Percentiles rank a stretch among this genome's conserved stretches.
Evolutionary conservation across 2,797 vertebrate species (phyloP).

Genomic region (Pogoniulus pusillus): DNA sequence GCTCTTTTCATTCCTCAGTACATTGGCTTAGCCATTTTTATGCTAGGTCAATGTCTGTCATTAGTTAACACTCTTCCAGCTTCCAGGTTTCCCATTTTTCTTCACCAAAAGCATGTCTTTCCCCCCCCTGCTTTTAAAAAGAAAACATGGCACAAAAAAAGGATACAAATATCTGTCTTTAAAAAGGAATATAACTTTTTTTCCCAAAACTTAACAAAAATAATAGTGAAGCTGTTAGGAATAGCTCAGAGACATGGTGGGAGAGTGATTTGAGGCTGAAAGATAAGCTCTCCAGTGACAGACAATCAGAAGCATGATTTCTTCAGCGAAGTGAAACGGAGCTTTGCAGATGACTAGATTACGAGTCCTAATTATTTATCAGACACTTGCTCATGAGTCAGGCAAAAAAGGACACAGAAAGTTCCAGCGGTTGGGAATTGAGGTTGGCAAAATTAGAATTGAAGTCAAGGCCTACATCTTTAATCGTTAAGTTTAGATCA

Average conservation of each 20-base stretch:
- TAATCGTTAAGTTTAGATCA: slow-evolving; percentile 12
- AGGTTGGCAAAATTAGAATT: neutral
- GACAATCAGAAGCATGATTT: neutral
- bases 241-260: neutral
- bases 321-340: neutral
- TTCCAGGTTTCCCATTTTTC: neutral
- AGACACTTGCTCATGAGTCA: neutral
- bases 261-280: neutral
- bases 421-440: neutral
- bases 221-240: neutral
- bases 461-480: neutral
- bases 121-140: neutral
- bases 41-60: neutral
- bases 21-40: neutral
- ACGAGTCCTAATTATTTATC: slow-evolving; percentile 28
- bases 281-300: neutral
- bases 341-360: neutral
- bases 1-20: neutral
- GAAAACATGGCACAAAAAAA: neutral
- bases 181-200: no score
- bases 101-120: neutral
- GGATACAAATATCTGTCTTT: neutral
- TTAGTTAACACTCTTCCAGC: neutral
- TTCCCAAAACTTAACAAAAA: neutral
- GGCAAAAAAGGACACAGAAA: neutral